Evolutionary conservation across 2,797 vertebrate genomes (phyloP).

Genomic region (Onychomys arenicola): DNA sequence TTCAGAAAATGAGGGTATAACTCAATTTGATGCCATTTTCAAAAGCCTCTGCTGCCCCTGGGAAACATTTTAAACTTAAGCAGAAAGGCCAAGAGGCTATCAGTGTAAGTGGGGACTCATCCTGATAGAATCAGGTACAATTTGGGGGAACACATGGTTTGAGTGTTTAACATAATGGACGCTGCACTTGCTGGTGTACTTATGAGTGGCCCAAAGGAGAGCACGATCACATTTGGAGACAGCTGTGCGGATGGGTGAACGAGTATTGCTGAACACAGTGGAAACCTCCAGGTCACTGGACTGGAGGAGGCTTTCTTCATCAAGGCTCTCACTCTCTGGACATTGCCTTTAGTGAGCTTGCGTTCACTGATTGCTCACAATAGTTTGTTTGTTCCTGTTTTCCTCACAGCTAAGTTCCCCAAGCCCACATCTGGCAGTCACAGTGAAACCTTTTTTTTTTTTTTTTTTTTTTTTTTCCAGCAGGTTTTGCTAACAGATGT

Average conservation of each 20-base stretch:
- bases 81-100: slow-evolving; percentile 49
- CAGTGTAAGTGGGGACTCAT: not conserved
- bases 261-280: slow-evolving; percentile 22
- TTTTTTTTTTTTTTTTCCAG: slow-evolving; percentile 8
- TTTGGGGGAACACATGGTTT: slow-evolving; percentile 19
- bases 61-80: slow-evolving; percentile 71
- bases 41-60: slow-evolving; percentile 67
- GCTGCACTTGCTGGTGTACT: slow-evolving; percentile 39
- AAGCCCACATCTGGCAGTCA: slow-evolving; percentile 49
- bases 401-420: slow-evolving; percentile 38
- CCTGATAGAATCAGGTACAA: slow-evolving; percentile 66
- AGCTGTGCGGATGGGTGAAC: not conserved
- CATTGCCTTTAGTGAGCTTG: not conserved
- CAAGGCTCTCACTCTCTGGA: not conserved
- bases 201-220: slow-evolving; percentile 48
- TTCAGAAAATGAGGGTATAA: slow-evolving; percentile 78
- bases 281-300: not conserved
- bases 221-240: slow-evolving; percentile 51
- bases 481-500: slow-evolving; percentile 74
- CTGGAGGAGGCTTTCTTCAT: not conserved
- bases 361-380: not conserved
- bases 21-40: slow-evolving; percentile 76
- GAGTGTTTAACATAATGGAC: slow-evolving; percentile 67
- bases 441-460: slow-evolving; percentile 32
- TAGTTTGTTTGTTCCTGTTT: slow-evolving; percentile 32